Percentiles rank a stretch among this genome's conserved stretches.
Evolutionary conservation across 2,888 invertebrate genomes (phyloP).

Genomic region (Drosophila sordidula): DNA sequence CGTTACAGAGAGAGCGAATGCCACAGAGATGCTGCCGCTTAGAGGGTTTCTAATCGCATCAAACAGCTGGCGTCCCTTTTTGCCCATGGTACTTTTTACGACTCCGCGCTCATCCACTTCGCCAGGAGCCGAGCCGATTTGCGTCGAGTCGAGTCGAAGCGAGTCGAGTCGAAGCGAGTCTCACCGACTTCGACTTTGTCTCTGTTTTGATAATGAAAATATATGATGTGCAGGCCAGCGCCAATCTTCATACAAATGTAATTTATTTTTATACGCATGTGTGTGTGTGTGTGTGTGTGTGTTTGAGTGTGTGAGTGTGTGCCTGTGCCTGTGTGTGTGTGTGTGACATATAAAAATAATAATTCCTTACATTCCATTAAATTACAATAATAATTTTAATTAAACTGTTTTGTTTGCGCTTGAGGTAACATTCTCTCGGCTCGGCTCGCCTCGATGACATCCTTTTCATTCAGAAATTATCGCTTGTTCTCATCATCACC

Average conservation of each 20-base stretch:
- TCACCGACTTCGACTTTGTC: slow-evolving; percentile 56
- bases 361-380: slow-evolving; percentile 79
- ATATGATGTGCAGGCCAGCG: slow-evolving; percentile 79
- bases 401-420: slow-evolving; percentile 76
- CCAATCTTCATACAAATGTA: slow-evolving; percentile 79
- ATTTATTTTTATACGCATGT: slow-evolving; percentile 75
- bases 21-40: slow-evolving; percentile 29
- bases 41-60: slow-evolving; percentile 64
- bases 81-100: slow-evolving; percentile 54
- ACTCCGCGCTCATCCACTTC: slow-evolving; percentile 26
- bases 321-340: slow-evolving; percentile 29
- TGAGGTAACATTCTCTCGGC: slow-evolving; percentile 55
- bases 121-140: slow-evolving; percentile 19
- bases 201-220: slow-evolving; percentile 82
- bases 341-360: slow-evolving; percentile 68
- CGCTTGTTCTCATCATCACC: slow-evolving; percentile 35
- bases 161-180: slow-evolving; percentile 18
- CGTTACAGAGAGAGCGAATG: slow-evolving; percentile 15
- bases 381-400: slow-evolving; percentile 81
- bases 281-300: slow-evolving; percentile 38
- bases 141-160: slow-evolving; percentile 8
- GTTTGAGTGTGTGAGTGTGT: slow-evolving; percentile 24
- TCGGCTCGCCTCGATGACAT: slow-evolving; percentile 51
- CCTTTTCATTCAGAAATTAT: slow-evolving; percentile 48
- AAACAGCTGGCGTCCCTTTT: slow-evolving; percentile 69